phyloP scores from a whole-genome alignment of 2,888 invertebrate genomes.

The Drosophila anomalata region DNA sequence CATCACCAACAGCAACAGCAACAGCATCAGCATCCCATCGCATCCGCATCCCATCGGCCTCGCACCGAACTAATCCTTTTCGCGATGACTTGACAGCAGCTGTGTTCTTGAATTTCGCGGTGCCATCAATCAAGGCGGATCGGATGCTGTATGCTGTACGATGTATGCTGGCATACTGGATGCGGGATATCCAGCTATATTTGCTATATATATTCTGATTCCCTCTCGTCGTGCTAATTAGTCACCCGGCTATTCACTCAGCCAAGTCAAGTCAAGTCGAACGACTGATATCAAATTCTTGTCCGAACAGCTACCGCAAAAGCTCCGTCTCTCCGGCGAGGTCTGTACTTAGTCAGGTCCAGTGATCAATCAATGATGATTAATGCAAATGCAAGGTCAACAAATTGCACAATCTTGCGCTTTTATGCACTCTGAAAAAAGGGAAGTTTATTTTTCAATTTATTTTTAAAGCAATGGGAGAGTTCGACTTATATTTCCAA shows the following conservation, averaged over 20 bases:
- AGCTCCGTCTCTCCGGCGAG: conserved; percentile 41
- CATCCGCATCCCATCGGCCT: conserved; percentile 16
- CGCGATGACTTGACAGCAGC: conserved; percentile 83
- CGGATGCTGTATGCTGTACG: conserved; percentile 24
- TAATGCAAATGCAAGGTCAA: conserved; percentile 81
- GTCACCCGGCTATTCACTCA: conserved; percentile 63
- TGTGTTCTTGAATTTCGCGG: conserved; percentile 83
- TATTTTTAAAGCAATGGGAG: too few species aligned
- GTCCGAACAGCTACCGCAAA: conserved; percentile 50
- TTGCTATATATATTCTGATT: conserved; percentile 14
- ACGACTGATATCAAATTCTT: conserved; percentile 54
- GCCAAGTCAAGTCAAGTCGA: conserved; percentile 23
- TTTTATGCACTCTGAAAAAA: conserved; percentile 13
- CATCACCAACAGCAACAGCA: conserved; percentile 5
- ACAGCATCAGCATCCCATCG: conserved; percentile 31
- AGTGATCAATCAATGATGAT: conserved; percentile 80
- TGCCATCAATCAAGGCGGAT: conserved; percentile 82
- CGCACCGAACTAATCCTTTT: conserved; percentile 80
- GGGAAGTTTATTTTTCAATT: background rate
- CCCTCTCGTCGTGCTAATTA: conserved; percentile 73
- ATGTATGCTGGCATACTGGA: conserved; percentile 31
- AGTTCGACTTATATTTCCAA: too few species aligned
- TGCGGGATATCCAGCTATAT: conserved; percentile 42
- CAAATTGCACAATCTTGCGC: conserved; percentile 45
- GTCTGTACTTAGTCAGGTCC: conserved; percentile 67